Evolutionary conservation across 2,113 vertebrate species (phyloP).

Genomic region (Gopherus flavomarginatus): DNA sequence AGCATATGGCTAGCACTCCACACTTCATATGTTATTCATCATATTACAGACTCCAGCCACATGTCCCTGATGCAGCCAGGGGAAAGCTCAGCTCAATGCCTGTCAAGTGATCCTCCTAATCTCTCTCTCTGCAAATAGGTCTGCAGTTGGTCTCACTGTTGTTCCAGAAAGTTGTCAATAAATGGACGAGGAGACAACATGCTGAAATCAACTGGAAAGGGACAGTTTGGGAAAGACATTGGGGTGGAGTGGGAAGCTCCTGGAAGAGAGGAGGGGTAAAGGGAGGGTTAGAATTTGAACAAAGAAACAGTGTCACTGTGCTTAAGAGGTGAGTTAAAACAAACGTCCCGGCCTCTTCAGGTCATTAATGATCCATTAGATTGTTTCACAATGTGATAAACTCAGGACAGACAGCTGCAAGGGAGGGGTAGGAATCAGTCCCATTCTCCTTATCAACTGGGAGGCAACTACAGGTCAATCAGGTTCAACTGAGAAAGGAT

Average conservation of each 20-base stretch:
- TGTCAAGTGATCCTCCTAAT: conserved; percentile 62
- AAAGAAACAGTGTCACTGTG: conserved; percentile 61
- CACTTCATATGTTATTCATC: conserved; percentile 78
- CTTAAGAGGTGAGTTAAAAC: conserved; percentile 58
- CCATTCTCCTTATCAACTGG: no score
- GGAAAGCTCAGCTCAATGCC: conserved; percentile 61
- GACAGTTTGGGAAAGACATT: conserved; percentile 46
- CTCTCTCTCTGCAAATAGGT: conserved; percentile 65
- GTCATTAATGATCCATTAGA: conserved; percentile 19
- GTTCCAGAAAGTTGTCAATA: conserved; percentile 50
- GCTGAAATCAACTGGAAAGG: conserved; percentile 45
- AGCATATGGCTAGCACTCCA: conserved; percentile 75
- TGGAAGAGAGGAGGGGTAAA: conserved; percentile 28
- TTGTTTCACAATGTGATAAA: neutral
- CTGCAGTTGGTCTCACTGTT: conserved; percentile 40
- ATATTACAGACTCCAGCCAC: conserved; percentile 73
- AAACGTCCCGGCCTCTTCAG: conserved; percentile 12
- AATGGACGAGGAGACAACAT: conserved; percentile 30
- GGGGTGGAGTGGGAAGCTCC: conserved; percentile 14
- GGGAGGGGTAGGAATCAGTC: no score
- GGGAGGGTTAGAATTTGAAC: conserved; percentile 52
- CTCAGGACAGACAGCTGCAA: no score
- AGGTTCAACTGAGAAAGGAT: no score
- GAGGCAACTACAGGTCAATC: no score
- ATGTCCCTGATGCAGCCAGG: conserved; percentile 71